Evolutionary conservation across 2,888 invertebrate species (phyloP).

Genomic region (Synergus gifuensis): DNA sequence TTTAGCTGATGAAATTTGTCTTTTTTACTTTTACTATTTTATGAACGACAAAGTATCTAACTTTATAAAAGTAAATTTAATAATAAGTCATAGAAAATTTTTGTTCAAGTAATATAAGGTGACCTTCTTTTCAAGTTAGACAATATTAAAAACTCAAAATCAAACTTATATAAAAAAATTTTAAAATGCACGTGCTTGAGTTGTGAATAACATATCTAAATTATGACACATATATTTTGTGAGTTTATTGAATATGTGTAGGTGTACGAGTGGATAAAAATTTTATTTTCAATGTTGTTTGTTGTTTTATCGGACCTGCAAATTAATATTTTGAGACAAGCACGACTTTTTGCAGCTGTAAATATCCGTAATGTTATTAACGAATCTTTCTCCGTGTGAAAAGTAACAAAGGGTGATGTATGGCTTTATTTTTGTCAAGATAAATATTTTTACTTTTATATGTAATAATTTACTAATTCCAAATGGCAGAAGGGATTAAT

Average conservation of each 20-base stretch:
- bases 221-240: not conserved
- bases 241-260: not conserved
- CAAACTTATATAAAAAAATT: not conserved
- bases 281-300: not conserved
- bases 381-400: constrained; percentile 41
- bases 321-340: not conserved
- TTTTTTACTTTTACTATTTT: not conserved
- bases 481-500: not conserved
- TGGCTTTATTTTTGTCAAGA: not conserved
- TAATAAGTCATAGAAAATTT: not conserved
- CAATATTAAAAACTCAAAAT: not conserved
- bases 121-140: not conserved
- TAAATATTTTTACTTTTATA: not conserved
- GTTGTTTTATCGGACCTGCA: not conserved
- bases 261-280: not conserved
- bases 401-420: constrained; percentile 4
- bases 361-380: constrained; percentile 1
- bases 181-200: no score
- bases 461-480: not conserved
- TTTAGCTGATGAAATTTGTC: not conserved
- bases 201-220: not conserved
- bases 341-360: not conserved
- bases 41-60: not conserved
- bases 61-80: not conserved
- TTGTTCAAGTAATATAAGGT: not conserved